Evolutionary conservation across 2,888 invertebrate species (phyloP).

Genomic region (Tetramorium bicarinatum): DNA sequence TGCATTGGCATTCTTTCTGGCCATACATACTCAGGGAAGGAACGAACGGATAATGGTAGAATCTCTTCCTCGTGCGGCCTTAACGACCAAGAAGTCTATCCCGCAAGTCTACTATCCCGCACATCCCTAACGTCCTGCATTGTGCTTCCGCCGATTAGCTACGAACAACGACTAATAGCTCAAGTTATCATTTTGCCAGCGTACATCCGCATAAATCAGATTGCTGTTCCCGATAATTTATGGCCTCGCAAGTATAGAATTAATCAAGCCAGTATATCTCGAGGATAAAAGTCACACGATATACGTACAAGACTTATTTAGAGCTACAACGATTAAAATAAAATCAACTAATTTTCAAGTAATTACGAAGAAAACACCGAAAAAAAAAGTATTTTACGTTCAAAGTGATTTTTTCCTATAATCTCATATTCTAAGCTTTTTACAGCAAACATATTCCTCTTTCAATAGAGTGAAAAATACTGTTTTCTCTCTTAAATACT

Average conservation of each 20-base stretch:
- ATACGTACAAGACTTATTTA: not conserved
- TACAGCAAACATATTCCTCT: no score
- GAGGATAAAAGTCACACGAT: not conserved
- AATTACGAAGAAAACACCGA: not conserved
- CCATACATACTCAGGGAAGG: conserved; percentile 43
- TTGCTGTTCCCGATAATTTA: conserved; percentile 12
- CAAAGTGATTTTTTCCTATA: no score
- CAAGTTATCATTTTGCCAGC: conserved; percentile 33
- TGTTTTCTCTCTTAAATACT: no score
- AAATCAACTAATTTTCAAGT: not conserved
- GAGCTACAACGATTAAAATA: not conserved
- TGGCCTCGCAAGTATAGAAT: not conserved
- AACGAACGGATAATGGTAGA: conserved; percentile 59
- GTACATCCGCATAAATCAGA: conserved; percentile 37
- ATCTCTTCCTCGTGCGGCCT: conserved; percentile 57
- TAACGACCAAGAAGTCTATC: conserved; percentile 61
- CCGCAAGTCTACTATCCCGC: conserved; percentile 55
- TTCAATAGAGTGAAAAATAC: no score
- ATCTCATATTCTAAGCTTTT: no score
- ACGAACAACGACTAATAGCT: conserved; percentile 44
- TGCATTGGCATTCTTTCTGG: conserved; percentile 79
- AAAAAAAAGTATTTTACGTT: no score
- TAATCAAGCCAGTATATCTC: not conserved
- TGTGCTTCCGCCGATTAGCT: conserved; percentile 51
- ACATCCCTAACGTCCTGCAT: conserved; percentile 45